Evolutionary conservation across 2,113 vertebrate genomes (phyloP), one percentile per base, ranked within the genome.

Genomic region (Coturnix japonica): DNA sequence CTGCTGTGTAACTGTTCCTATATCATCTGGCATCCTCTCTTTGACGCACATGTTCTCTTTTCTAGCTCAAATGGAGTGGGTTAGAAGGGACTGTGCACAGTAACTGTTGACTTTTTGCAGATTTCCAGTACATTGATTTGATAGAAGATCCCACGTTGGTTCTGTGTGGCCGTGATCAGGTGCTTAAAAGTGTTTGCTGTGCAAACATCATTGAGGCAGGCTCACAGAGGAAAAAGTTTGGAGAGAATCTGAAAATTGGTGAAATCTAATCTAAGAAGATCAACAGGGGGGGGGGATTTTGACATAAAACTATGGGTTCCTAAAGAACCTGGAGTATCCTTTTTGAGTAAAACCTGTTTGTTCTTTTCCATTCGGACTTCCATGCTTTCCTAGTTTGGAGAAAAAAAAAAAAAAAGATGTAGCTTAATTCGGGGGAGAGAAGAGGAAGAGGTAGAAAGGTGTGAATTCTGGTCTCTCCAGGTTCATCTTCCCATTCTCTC

Each of bases 271-370:
- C 33, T 54, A 57, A 51, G 51, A 39, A 70, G 8, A 56, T 21
- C 21, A 19, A 44, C 25, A 53, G 22, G 2, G 17, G 3, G 1
- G 39, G 17, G 3, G 1, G 2, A 1, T 26, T 66, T 56, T 78
- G 11, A 47, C 18, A 76, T 37, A 73, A 70, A 69, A 75, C 17
- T n/a, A 23, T 5, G 2, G 5, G 6, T 69, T 89, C 53, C 26
- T 31, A 46, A 72, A 56, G 59, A 82, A 47, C 4, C 13, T 39
- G n/a, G 8, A 30, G 4, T 14, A 60, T 31, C 41, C 11, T 76
- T 18, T 26, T 28, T 31, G 11, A 70, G 46, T 65, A 72, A 91
- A 89, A 49, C 6, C 15, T 57, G 9, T 21, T 67, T 56, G 5
- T 37, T 13, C n/a, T 87, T 89, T 72, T 81, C 7, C 30, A 49